Evolutionary conservation across 2,888 invertebrate genomes (phyloP), one percentile per base, ranked within the genome.

Genomic region (Metacarcinus magister): DNA sequence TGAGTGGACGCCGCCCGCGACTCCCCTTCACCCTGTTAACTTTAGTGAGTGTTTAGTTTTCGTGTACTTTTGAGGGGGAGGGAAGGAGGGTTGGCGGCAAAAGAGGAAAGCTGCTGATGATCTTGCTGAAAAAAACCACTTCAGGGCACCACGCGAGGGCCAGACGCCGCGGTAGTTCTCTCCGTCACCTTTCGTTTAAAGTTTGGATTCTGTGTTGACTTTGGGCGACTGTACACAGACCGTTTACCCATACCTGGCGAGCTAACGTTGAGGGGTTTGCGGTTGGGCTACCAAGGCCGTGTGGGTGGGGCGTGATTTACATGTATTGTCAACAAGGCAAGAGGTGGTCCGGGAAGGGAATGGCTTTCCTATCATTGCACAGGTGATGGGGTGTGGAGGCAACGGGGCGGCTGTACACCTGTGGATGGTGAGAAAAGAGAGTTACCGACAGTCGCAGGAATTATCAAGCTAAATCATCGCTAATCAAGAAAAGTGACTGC

Each of bases 161-260:
- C 10, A 28, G 28, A n/a, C 92, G 16, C 39, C 54, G 92, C 28
- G 48, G 54, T n/a, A 28, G n/a, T n/a, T 23, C 44, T 16, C 28
- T 92, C 13, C 92, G 60, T 92, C 54, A 92, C 92, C 92, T 48
- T 39, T 23, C 19, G 16, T 16, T 87, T 87, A 39, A 32, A 39
- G 32, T 32, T 87, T 87, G 19, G 67, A 23, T 67, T 67, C 67
- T 67, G 39, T 87, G 39, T 87, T 87, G 87, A 87, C 87, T 87
- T 39, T 16, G 28, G 39, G 82, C 13, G 16, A 39, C 32, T 39
- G 39, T 39, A 87, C 39, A 87, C 87, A 87, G 39, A 39, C 87
- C 87, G 5, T 16, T 32, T 8, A 39, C 16, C 87, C 39, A 39
- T 87, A 87, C 39, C 2, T 39, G 39, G 39, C 39, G n/a, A 2